Conservation (phyloP, 2,113 vertebrate species). For the Nematolebias whitei region DNA sequence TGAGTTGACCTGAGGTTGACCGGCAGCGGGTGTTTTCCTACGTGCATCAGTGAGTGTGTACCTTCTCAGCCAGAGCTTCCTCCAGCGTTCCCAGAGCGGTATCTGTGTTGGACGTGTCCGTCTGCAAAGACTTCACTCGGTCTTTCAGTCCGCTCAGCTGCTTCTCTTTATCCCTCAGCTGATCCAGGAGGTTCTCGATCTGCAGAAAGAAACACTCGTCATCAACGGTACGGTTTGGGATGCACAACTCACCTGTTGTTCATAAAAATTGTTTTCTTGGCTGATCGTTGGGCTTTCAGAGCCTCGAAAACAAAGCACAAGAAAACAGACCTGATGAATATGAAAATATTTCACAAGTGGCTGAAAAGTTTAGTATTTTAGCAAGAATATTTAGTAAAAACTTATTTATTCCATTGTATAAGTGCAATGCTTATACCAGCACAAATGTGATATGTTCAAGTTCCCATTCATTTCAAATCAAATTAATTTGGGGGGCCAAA, state of each 20-base stretch:
- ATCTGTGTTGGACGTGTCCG: conserved; percentile 92
- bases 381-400: too few species aligned
- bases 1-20: conserved; percentile 44
- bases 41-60: conserved; percentile 41
- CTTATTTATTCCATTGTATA: too few species aligned
- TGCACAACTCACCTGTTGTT: background rate
- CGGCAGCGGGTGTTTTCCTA: conserved; percentile 4
- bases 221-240: background rate
- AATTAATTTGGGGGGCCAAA: background rate
- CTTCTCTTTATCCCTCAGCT: conserved; percentile 93
- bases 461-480: background rate
- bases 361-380: background rate
- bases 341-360: background rate
- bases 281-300: background rate
- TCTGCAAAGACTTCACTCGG: conserved; percentile 90
- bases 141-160: conserved; percentile 93
- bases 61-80: conserved; percentile 92
- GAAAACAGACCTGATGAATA: background rate
- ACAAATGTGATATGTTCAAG: too few species aligned
- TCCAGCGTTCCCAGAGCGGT: conserved; percentile 92
- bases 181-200: conserved; percentile 95
- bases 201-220: conserved; percentile 44
- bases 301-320: conserved; percentile 7
- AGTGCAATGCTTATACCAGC: too few species aligned
- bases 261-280: background rate